These are phyloP conservation scores for Xenops minutus DNA, from an alignment of 2,797 vertebrate species.

Conservation along the genomic window DNA sequence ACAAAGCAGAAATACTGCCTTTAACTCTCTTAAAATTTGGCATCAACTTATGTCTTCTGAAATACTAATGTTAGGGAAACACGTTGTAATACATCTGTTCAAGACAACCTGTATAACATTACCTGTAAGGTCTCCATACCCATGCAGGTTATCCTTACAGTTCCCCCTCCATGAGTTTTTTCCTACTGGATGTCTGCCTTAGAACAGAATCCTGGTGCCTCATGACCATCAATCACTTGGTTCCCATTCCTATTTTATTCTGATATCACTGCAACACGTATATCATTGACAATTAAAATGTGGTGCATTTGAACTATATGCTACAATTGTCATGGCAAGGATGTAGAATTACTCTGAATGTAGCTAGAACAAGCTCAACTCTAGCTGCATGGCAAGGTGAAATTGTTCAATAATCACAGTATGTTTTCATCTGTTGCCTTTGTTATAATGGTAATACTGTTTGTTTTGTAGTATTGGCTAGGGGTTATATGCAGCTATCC, in stretches of 20 bases:
- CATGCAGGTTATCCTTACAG: neutral
- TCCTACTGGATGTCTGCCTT: neutral
- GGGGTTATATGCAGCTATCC: neutral
- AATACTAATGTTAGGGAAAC: conserved; percentile 11
- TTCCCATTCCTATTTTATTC: neutral
- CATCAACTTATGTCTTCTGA: neutral
- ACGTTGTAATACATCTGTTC: neutral
- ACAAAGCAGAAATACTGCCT: neutral
- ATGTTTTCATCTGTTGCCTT: neutral
- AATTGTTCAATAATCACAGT: neutral
- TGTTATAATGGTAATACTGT: neutral
- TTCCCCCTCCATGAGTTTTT: neutral
- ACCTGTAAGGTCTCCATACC: neutral
- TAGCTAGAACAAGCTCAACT: neutral
- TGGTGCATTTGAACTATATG: neutral
- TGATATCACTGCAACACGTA: fast-evolving
- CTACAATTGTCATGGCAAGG: neutral
- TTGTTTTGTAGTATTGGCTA: neutral
- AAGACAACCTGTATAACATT: neutral
- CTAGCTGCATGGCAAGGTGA: neutral
- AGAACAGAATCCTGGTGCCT: neutral
- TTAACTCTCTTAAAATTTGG: conserved; percentile 13
- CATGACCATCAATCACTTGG: neutral
- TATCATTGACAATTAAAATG: neutral
- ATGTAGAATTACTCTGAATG: neutral